These are phyloP conservation scores for Halyomorpha halys DNA, from an alignment of 1,140 invertebrate species.

Conservation along the genomic window DNA sequence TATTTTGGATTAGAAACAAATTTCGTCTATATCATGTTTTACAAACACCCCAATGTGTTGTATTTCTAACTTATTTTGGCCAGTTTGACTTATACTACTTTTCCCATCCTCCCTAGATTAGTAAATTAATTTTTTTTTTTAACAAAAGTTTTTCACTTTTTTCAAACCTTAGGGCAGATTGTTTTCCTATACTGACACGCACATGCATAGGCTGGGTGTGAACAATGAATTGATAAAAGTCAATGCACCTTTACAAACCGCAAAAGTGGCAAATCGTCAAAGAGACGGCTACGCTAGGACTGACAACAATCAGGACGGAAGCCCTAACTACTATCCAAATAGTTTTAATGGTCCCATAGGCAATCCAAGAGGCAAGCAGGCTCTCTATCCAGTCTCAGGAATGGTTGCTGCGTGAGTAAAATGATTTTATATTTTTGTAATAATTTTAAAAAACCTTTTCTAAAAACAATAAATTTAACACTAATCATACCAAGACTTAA, in stretches of 20 bases:
- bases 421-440: not conserved
- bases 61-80: too few species aligned
- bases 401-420: conserved; percentile 11
- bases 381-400: conserved; percentile 14
- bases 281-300: conserved; percentile 66
- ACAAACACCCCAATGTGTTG: too few species aligned
- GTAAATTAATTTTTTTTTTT: too few species aligned
- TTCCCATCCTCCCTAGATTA: too few species aligned
- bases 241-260: conserved; percentile 65
- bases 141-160: not conserved
- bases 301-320: conserved; percentile 53
- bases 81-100: too few species aligned
- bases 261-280: conserved; percentile 60
- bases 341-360: conserved; percentile 70
- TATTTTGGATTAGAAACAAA: too few species aligned
- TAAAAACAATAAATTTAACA: too few species aligned
- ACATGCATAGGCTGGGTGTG: conserved; percentile 80
- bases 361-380: not conserved
- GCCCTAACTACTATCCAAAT: conserved; percentile 92
- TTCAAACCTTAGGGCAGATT: conserved; percentile 63
- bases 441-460: not conserved
- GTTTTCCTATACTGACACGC: conserved; percentile 89
- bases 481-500: too few species aligned
- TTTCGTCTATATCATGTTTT: too few species aligned
- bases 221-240: conserved; percentile 88